Percentiles rank a stretch among this genome's conserved stretches.
Evolutionary conservation across 1,140 invertebrate species (phyloP).

Genomic region (Drosophila ogumai): DNA sequence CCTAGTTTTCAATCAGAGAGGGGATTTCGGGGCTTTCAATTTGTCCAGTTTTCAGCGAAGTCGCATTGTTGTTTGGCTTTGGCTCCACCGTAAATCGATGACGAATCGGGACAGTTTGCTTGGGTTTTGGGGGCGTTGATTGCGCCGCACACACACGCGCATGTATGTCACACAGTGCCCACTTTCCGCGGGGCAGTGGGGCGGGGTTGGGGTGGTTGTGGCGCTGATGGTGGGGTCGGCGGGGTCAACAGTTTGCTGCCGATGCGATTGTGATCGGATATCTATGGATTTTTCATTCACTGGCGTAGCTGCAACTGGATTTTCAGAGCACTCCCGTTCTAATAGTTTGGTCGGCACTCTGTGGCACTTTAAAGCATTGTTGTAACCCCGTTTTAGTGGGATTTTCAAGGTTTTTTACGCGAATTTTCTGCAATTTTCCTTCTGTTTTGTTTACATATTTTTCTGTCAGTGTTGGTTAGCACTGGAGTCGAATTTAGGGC

Average conservation of each 20-base stretch:
- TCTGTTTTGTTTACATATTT: slow-evolving; percentile 69
- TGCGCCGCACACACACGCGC: slow-evolving; percentile 53
- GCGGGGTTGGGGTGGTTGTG: slow-evolving; percentile 27
- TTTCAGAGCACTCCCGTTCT: not conserved
- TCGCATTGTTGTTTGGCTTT: slow-evolving; percentile 74
- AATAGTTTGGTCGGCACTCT: not conserved
- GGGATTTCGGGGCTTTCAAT: slow-evolving; percentile 46
- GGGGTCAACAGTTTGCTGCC: slow-evolving; percentile 74
- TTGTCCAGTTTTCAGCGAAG: slow-evolving; percentile 69
- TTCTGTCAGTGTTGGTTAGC: slow-evolving; percentile 50
- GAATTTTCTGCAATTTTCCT: slow-evolving; percentile 33
- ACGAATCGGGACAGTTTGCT: slow-evolving; percentile 67
- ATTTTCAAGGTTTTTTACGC: slow-evolving; percentile 16
- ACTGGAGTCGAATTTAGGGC: slow-evolving; percentile 6
- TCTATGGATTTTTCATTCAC: slow-evolving; percentile 73
- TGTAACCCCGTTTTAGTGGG: not conserved
- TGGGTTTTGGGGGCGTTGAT: slow-evolving; percentile 68
- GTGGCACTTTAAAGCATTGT: not conserved
- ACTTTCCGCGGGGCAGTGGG: slow-evolving; percentile 16
- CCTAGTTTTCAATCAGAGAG: slow-evolving; percentile 36
- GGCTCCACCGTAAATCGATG: slow-evolving; percentile 72
- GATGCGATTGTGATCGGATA: slow-evolving; percentile 24
- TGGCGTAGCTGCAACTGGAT: not conserved
- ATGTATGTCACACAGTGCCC: slow-evolving; percentile 43
- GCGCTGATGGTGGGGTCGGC: slow-evolving; percentile 52